These are phyloP conservation scores for Gavia stellata DNA, from an alignment of 2,113 vertebrate species.

Conservation along the genomic window DNA sequence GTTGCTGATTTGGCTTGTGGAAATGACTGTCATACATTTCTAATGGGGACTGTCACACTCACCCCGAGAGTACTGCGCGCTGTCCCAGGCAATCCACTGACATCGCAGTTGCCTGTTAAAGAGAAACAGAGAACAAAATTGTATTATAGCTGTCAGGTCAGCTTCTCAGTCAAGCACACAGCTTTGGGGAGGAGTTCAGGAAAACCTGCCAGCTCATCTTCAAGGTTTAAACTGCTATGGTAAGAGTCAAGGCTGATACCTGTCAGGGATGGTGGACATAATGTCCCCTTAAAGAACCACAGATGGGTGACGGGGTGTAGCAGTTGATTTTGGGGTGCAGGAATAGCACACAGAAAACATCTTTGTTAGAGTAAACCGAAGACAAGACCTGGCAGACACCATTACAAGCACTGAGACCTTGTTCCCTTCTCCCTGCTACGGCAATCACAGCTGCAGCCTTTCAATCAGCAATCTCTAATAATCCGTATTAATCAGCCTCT, in stretches of 20 bases:
- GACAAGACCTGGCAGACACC: neutral
- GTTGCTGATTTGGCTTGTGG: neutral
- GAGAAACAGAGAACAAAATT: conserved; percentile 2
- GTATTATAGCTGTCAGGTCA: neutral
- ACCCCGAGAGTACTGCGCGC: conserved; percentile 94
- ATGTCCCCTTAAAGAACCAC: neutral
- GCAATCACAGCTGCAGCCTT: conserved; percentile 17
- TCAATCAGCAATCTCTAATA: conserved; percentile 12
- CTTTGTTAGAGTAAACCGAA: neutral
- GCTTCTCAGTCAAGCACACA: neutral
- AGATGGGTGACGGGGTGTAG: neutral
- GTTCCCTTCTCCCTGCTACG: neutral
- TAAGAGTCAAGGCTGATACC: neutral
- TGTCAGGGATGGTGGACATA: neutral
- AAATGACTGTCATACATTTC: neutral
- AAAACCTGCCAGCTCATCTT: neutral
- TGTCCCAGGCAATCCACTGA: conserved; percentile 96
- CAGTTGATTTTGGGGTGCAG: neutral
- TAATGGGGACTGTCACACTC: conserved; percentile 48
- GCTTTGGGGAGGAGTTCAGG: neutral
- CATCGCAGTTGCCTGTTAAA: conserved; percentile 91
- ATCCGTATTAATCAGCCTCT: conserved; percentile 19
- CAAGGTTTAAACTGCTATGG: neutral
- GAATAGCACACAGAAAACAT: neutral
- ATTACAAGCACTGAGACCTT: neutral